phyloP scores from a whole-genome alignment of 1,140 invertebrate species.

The Brachionus rotundiformis region DNA sequence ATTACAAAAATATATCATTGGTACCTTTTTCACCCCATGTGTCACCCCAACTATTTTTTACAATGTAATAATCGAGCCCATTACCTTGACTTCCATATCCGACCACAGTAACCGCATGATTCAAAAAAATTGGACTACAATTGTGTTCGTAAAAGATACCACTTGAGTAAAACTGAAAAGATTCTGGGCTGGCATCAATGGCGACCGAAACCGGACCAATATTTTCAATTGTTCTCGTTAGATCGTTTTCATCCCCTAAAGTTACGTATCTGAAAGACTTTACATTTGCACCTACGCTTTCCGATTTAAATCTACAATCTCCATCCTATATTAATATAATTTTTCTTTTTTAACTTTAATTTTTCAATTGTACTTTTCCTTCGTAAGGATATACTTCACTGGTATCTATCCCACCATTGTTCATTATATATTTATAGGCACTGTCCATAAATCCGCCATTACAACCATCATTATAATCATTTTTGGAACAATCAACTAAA shows the following conservation, averaged over 20 bases:
- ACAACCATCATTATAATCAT: conserved; percentile 55
- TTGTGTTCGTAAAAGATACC: conserved; percentile 55
- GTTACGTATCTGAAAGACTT: conserved; percentile 76
- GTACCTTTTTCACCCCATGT: conserved; percentile 36
- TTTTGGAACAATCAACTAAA: conserved; percentile 83
- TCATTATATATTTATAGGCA: conserved; percentile 63
- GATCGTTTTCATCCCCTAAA: conserved; percentile 68
- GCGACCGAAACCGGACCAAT: conserved; percentile 80
- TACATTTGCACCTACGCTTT: conserved; percentile 76
- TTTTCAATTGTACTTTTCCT: conserved; percentile 4
- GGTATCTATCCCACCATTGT: conserved; percentile 62
- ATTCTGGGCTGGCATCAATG: conserved; percentile 84
- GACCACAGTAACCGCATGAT: conserved; percentile 53
- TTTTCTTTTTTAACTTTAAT: not conserved
- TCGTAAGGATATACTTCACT: conserved; percentile 59
- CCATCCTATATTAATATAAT: conserved; percentile 10
- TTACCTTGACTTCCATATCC: conserved; percentile 48
- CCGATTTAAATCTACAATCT: conserved; percentile 38
- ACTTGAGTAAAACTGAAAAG: conserved; percentile 53
- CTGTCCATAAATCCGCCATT: conserved; percentile 60
- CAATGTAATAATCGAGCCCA: conserved; percentile 53
- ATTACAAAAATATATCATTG: conserved; percentile 74
- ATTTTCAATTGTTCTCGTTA: conserved; percentile 78
- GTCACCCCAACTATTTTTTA: conserved; percentile 54
- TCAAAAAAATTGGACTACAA: conserved; percentile 54